Evolutionary conservation across 2,888 invertebrate species (phyloP).

Genomic region (Callimorpha dominula): DNA sequence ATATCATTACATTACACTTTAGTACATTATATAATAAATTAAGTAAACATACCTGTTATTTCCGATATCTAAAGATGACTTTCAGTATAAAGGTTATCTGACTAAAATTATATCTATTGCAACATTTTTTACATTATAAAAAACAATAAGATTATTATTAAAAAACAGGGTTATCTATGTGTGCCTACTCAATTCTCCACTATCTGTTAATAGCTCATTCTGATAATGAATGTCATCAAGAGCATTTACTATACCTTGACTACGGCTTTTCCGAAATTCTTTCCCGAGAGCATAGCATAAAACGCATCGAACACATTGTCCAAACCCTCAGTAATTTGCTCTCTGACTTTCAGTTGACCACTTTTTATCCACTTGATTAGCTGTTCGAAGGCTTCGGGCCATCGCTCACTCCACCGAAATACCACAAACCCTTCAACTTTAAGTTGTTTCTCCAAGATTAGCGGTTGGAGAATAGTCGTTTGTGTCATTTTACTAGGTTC

Average conservation of each 20-base stretch:
- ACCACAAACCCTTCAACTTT: constrained; percentile 22
- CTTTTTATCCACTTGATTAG: constrained; percentile 87
- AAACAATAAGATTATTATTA: constrained; percentile 10
- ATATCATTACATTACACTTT: background rate
- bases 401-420: constrained; percentile 82
- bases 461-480: constrained; percentile 73
- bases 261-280: constrained; percentile 67
- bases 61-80: background rate
- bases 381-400: constrained; percentile 85
- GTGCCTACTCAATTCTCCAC: background rate
- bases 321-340: constrained; percentile 89
- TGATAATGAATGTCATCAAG: background rate
- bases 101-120: background rate
- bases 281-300: constrained; percentile 85
- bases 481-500: constrained; percentile 21
- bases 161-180: constrained; percentile 4
- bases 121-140: constrained; percentile 6
- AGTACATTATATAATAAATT: too few relatives aligned
- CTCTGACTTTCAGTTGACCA: constrained; percentile 88
- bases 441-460: constrained; percentile 16
- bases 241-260: constrained; percentile 10
- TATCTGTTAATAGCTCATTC: constrained; percentile 5
- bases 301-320: constrained; percentile 89
- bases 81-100: constrained; percentile 13
- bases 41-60: constrained; percentile 4